A percentile compares a stretch with the other conserved stretches of the same genome.
These are phyloP conservation scores for Phlogophora meticulosa DNA, from an alignment of 2,888 invertebrate genomes.

Conservation along the genomic window DNA sequence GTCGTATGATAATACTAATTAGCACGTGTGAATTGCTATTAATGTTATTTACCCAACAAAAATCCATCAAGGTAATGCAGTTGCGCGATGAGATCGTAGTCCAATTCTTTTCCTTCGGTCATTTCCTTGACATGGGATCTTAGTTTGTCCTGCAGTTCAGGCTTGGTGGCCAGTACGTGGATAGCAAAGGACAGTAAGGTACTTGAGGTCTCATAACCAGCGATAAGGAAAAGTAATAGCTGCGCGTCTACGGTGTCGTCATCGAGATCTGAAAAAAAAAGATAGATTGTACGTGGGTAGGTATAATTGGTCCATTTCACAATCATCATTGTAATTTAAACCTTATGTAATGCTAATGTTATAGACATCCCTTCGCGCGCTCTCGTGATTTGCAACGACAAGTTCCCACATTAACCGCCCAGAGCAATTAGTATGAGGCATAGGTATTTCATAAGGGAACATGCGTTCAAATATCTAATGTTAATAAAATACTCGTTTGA, in stretches of 20 bases:
- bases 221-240: slow-evolving; percentile 91
- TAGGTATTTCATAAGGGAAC: not conserved
- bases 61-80: slow-evolving; percentile 84
- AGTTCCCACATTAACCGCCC: too few relatives aligned
- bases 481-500: not conserved
- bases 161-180: slow-evolving; percentile 88
- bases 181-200: slow-evolving; percentile 90
- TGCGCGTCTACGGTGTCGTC: slow-evolving; percentile 91
- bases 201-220: slow-evolving; percentile 92
- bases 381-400: not conserved
- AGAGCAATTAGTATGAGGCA: not conserved
- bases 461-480: not conserved
- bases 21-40: too few relatives aligned
- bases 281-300: not conserved
- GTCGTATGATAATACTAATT: not conserved
- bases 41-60: slow-evolving; percentile 76
- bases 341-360: not conserved
- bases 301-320: not conserved
- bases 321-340: slow-evolving; percentile 13
- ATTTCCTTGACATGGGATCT: slow-evolving; percentile 82
- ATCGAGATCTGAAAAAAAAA: slow-evolving; percentile 81
- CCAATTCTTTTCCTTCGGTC: slow-evolving; percentile 81
- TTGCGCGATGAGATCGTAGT: slow-evolving; percentile 81
- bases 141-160: slow-evolving; percentile 85
- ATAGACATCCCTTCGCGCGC: not conserved